Conservation (phyloP, 1,140 invertebrate genomes). For the Pararge aegeria region DNA sequence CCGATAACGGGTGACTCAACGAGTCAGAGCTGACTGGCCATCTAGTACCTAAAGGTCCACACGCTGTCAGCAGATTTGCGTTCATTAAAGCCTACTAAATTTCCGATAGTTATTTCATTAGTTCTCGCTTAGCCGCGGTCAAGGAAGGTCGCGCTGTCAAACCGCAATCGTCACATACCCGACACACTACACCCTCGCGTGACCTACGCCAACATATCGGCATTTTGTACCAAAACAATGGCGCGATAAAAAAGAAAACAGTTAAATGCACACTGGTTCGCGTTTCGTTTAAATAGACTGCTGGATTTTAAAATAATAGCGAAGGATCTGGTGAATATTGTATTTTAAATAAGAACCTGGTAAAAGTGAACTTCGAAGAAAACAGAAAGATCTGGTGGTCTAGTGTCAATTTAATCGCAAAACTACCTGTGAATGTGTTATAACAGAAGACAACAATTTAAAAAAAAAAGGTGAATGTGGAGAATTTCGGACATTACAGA, state of each 20-base stretch:
- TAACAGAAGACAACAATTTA: too few relatives aligned
- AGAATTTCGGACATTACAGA: too few relatives aligned
- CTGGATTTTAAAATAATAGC: background rate
- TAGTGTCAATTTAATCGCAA: too few relatives aligned
- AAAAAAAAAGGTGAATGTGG: background rate
- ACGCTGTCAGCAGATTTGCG: constrained; percentile 44
- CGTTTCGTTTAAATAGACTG: background rate
- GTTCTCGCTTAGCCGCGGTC: constrained; percentile 38
- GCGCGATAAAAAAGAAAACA: constrained; percentile 16
- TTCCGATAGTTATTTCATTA: constrained; percentile 20
- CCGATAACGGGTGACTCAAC: constrained; percentile 71
- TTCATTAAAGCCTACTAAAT: constrained; percentile 38
- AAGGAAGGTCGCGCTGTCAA: constrained; percentile 41
- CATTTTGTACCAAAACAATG: constrained; percentile 2
- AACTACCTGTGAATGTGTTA: too few relatives aligned
- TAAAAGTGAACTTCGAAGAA: too few relatives aligned
- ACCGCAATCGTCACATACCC: background rate
- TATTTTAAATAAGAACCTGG: background rate
- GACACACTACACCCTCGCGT: constrained; percentile 4
- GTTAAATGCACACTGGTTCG: background rate
- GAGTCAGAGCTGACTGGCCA: constrained; percentile 29
- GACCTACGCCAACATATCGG: constrained; percentile 13
- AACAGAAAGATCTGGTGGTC: background rate
- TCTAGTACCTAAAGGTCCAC: constrained; percentile 43
- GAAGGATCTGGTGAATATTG: background rate